Evolutionary conservation across 2,797 vertebrate species (phyloP), one percentile per base, ranked within the genome.

Genomic region (Crocidura indochinensis): DNA sequence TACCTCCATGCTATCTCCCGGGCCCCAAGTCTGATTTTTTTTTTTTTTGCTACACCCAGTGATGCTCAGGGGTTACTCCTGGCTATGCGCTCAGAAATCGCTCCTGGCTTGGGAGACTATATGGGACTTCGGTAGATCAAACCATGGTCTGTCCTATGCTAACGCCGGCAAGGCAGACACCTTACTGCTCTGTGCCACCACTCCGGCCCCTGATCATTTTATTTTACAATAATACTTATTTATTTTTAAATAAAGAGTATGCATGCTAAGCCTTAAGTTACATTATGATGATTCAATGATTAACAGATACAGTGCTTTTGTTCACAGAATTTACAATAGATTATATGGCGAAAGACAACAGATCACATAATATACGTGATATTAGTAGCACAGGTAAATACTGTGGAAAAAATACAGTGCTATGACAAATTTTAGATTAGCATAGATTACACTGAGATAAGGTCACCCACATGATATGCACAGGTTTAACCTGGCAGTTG

Each of bases 331-430:
- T 91, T 68, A 17, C 22, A 64, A 46, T 38, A 56, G 73, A 77
- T 46, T 29, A 84, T 60, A 44, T 47, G 92, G 79, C 53, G 31
- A n/a, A 51, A 90, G 82, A 87, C 78, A 78, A 93, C 88, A 90
- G 46, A 84, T 72, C 27, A 83, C 29, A 51, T 19, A 74, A 81
- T 65, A 75, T 84, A 74, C 56, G 84, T 75, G 46, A 90, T 93
- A 51, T 27, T 94, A 49, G 22, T 49, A 87, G 53, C 3, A 81
- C 17, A 47, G 24, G 2, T 69, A 65, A 69, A 75, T 68, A 46
- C 29, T 46, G 14, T 83, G 56, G 24, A 84, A 75, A 10, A 38
- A 38, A 38, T 2, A 19, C 0, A 11, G 67, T 71, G 73, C 69
- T 72, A 10, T 29, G 46, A 68, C 22, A 38, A 84, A 94, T 19